phyloP scores from a whole-genome alignment of 92 coral and sea anemone genomes.

The Anthopleura xanthogrammica region DNA sequence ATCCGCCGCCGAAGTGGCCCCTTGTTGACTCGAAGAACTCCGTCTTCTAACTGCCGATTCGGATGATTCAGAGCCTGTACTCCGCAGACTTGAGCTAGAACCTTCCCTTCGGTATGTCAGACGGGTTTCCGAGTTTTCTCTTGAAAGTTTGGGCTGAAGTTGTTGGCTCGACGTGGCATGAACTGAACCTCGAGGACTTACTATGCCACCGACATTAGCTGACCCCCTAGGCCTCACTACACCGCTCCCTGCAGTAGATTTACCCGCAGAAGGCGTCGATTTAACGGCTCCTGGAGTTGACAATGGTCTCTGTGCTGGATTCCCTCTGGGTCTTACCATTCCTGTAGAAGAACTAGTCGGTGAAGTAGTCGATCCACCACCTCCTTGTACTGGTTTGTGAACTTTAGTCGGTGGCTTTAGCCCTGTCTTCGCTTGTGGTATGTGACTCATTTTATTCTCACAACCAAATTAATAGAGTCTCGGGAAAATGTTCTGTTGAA shows the following conservation, averaged over 20 bases:
- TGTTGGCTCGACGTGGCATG: slow-evolving; percentile 57
- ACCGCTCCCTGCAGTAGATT: slow-evolving; percentile 35
- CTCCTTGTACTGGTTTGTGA: slow-evolving; percentile 83
- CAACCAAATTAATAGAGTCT: not conserved
- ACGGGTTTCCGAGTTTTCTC: slow-evolving; percentile 68
- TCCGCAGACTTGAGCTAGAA: slow-evolving; percentile 78
- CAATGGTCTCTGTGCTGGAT: slow-evolving; percentile 45
- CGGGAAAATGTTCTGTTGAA: not conserved
- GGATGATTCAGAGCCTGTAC: slow-evolving; percentile 56
- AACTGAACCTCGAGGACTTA: slow-evolving; percentile 67
- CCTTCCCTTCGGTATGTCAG: slow-evolving; percentile 72
- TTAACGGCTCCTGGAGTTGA: slow-evolving; percentile 50
- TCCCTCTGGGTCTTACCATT: slow-evolving; percentile 73
- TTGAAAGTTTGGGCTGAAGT: slow-evolving; percentile 53
- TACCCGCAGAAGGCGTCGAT: slow-evolving; percentile 38
- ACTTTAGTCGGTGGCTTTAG: slow-evolving; percentile 75
- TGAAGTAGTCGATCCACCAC: slow-evolving; percentile 58
- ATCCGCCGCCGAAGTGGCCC: slow-evolving; percentile 52
- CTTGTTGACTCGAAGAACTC: slow-evolving; percentile 47
- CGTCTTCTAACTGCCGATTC: slow-evolving; percentile 58
- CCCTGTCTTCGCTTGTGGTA: slow-evolving; percentile 70
- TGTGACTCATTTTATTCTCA: slow-evolving; percentile 67
- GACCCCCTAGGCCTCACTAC: slow-evolving; percentile 56
- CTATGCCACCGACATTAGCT: slow-evolving; percentile 33
- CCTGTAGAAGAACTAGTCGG: slow-evolving; percentile 37